Conservation (phyloP, 1,140 invertebrate species). For the Ephestia elutella region DNA sequence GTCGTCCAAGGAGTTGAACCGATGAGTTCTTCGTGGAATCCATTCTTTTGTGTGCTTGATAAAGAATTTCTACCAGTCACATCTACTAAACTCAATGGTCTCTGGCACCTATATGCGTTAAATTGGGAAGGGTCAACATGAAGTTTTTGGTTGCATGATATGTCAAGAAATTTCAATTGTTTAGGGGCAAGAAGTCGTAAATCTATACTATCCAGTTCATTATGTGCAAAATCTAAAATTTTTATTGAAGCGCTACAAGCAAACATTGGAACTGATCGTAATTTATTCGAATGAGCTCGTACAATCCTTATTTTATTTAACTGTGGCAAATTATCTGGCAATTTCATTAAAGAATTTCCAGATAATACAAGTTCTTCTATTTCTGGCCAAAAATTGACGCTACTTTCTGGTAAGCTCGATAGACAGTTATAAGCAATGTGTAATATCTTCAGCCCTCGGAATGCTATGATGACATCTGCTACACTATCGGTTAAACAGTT, state of each 20-base stretch:
- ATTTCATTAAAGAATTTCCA: constrained; percentile 84
- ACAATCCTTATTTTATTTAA: constrained; percentile 83
- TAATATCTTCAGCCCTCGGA: constrained; percentile 79
- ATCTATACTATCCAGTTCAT: constrained; percentile 86
- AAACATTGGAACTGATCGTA: constrained; percentile 84
- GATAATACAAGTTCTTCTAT: constrained; percentile 88
- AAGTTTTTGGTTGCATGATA: constrained; percentile 86
- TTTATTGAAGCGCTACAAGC: constrained; percentile 82
- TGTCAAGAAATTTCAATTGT: constrained; percentile 87
- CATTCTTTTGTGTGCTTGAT: constrained; percentile 77
- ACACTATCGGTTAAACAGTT: constrained; percentile 85
- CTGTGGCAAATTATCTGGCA: constrained; percentile 84
- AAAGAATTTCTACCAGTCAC: constrained; percentile 85
- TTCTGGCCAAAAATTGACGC: constrained; percentile 83
- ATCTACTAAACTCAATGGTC: constrained; percentile 87
- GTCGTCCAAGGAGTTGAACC: constrained; percentile 81
- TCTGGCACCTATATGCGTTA: constrained; percentile 83
- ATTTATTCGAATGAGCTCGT: constrained; percentile 86
- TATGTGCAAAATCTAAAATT: constrained; percentile 89
- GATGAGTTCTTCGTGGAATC: constrained; percentile 73
- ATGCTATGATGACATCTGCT: constrained; percentile 80
- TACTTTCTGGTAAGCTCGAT: constrained; percentile 82
- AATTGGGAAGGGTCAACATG: constrained; percentile 88
- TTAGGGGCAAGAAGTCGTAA: constrained; percentile 83
- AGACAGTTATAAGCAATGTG: constrained; percentile 88